Evolutionary conservation across 1,140 invertebrate genomes (phyloP), one percentile per base, ranked within the genome.

Genomic region (Cyrtorhinus lividipennis): DNA sequence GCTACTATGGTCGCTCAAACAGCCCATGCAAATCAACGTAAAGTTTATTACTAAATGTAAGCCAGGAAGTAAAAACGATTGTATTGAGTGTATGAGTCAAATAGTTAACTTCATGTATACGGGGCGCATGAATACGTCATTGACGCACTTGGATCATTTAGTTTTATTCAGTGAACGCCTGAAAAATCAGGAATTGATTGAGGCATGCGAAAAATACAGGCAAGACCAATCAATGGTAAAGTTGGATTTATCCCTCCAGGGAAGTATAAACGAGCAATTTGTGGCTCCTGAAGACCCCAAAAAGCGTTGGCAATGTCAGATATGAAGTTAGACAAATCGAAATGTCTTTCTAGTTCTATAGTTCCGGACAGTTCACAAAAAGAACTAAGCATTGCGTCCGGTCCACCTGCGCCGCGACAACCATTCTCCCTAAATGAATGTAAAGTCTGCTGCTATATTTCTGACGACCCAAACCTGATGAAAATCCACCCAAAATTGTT

Each of bases 81-180:
- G 63, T 30, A 30, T 60, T 13, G 45, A 48, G 3, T 64, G 63
- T 60, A 13, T 61, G 1, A 15, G n/a, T 1, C 45, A 61, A 30
- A 46, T 60, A 2, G 27, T 64, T 15, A 27, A 61, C 10, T 64
- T 61, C 38, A 10, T 64, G 1, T 64, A 64, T 53, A 64, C 56
- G 22, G 63, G 63, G 15, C 26, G 38, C 46, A 64, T 64, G 23
- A 23, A 53, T 1, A 15, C 45, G 1, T 45, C 38, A 15, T 15
- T 24, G 2, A 1, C 24, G 23, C 63, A 64, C 44, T 26, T 61
- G 2, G 8, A 53, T 1, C 63, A 64, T 61, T 30, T 64, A 2
- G 8, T 64, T 1, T 23, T 48, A 15, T 30, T 64, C 20, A 48
- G 57, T 20, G 48, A 53, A 22, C 48, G 20, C 20, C 20, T 53